These are phyloP conservation scores for Trachymyrmex septentrionalis DNA, from an alignment of 1,140 invertebrate species.

Conservation along the genomic window DNA sequence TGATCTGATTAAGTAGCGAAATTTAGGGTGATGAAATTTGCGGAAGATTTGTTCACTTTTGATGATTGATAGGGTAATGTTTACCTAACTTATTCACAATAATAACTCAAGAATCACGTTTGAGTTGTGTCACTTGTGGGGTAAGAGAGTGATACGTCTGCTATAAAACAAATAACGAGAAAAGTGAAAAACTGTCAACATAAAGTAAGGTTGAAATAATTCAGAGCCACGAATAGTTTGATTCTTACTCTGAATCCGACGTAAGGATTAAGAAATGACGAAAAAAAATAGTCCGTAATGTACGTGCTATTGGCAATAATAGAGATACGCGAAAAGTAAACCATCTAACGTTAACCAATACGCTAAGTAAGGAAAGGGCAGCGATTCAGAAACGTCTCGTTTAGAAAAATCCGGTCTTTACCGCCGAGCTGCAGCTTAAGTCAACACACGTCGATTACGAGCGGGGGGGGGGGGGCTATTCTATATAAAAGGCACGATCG, in stretches of 20 bases:
- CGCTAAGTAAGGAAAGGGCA: no score
- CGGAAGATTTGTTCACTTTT: no score
- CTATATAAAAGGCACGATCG: conserved; percentile 48
- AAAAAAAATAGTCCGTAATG: conserved; percentile 38
- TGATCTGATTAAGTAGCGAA: no score
- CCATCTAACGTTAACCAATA: neutral
- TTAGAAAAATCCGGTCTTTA: conserved; percentile 3
- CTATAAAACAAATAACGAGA: neutral
- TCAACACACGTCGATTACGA: conserved; percentile 46
- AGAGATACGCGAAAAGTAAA: conserved; percentile 21
- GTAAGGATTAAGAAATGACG: conserved; percentile 5
- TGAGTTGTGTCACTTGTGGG: no score
- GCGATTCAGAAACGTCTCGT: no score
- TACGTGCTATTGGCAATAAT: neutral
- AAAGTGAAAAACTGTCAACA: neutral
- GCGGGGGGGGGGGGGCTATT: no score
- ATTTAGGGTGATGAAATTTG: no score
- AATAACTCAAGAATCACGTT: no score
- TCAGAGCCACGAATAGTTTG: neutral
- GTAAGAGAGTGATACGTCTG: no score
- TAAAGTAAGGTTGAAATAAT: neutral
- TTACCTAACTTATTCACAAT: no score
- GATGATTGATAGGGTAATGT: no score
- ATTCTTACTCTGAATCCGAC: neutral
- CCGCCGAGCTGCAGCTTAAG: conserved; percentile 53